phyloP scores from a whole-genome alignment of 1,140 invertebrate species.

The Bombus ignitus region DNA sequence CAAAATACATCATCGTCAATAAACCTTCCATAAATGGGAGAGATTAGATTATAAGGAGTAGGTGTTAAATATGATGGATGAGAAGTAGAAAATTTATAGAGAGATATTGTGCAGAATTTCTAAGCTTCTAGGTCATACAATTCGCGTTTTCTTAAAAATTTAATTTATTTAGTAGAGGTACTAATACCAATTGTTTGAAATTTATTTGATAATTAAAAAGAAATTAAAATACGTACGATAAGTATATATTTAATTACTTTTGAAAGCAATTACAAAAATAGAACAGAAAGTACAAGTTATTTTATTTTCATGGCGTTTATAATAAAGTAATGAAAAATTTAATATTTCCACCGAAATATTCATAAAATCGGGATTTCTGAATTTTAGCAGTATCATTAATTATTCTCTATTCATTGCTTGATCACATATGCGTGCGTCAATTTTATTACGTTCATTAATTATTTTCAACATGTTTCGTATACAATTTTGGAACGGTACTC shows the following conservation, averaged over 20 bases:
- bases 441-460: conserved; percentile 1
- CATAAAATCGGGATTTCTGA: neutral
- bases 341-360: neutral
- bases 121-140: too few species aligned
- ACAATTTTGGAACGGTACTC: neutral
- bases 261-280: neutral
- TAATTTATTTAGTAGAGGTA: neutral
- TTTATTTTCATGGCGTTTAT: neutral
- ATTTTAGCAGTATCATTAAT: neutral
- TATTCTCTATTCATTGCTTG: neutral
- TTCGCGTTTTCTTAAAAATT: too few species aligned
- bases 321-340: neutral
- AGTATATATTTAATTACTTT: neutral
- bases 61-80: too few species aligned
- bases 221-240: too few species aligned
- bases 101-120: too few species aligned
- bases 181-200: neutral
- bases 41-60: too few species aligned
- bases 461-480: neutral
- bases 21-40: too few species aligned
- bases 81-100: too few species aligned
- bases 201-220: too few species aligned
- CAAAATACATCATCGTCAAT: too few species aligned
- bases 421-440: neutral
- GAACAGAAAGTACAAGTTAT: neutral